These are phyloP conservation scores for Thinocorus orbignyianus DNA, from an alignment of 2,113 vertebrate species.

Conservation along the genomic window DNA sequence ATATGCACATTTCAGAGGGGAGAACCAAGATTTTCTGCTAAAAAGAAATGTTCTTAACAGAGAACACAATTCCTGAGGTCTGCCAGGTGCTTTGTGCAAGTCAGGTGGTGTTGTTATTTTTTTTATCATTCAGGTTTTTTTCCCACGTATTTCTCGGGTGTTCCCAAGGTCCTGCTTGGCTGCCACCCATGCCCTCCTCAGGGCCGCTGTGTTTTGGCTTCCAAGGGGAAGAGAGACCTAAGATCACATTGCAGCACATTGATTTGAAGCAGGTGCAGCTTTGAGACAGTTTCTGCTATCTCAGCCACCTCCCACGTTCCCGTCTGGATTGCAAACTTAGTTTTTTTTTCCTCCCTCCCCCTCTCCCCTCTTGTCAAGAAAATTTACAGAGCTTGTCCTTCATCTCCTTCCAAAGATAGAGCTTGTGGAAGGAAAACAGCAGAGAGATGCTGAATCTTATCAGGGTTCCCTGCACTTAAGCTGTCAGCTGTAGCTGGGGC, in stretches of 20 bases:
- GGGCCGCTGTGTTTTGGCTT: neutral
- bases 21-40: neutral
- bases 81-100: neutral
- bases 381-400: slow-evolving; percentile 58
- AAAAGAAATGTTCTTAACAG: neutral
- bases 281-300: slow-evolving; percentile 39
- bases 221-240: neutral
- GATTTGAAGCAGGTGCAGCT: slow-evolving; percentile 53
- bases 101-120: neutral
- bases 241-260: slow-evolving; percentile 15
- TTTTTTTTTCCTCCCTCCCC: neutral
- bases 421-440: slow-evolving; percentile 15
- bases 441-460: neutral
- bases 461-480: neutral
- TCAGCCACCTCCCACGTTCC: slow-evolving; percentile 60
- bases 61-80: neutral
- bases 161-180: slow-evolving; percentile 18
- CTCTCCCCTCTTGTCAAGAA: slow-evolving; percentile 43
- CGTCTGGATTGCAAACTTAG: slow-evolving; percentile 41
- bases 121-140: neutral
- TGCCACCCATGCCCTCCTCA: neutral
- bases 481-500: neutral
- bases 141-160: neutral
- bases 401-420: slow-evolving; percentile 41
- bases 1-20: neutral